A percentile compares a stretch with the other conserved stretches of the same genome.
Conservation (phyloP, 2,797 vertebrate species). For the Nyctibius grandis region DNA sequence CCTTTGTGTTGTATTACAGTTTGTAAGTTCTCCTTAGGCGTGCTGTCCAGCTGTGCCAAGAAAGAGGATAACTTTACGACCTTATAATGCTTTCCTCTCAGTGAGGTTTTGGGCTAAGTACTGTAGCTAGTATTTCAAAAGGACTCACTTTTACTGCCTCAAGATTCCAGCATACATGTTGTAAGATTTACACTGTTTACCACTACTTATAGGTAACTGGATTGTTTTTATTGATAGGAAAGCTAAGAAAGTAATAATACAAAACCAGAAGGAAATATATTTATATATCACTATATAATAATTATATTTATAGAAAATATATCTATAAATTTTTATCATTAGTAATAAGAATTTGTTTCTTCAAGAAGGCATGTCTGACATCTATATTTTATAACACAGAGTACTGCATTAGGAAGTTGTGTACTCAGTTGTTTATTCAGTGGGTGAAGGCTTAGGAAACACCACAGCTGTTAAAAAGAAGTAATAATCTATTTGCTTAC, state of each 20-base stretch:
- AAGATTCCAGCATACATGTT: neutral
- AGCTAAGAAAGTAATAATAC: neutral
- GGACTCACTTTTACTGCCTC: neutral
- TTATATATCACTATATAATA: neutral
- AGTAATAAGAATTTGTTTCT: neutral
- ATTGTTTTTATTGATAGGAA: neutral
- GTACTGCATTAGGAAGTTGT: neutral
- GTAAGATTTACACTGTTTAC: neutral
- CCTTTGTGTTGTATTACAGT: neutral
- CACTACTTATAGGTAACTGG: neutral
- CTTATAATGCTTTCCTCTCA: neutral
- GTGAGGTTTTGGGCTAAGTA: neutral
- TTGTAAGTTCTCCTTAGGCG: neutral
- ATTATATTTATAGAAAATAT: neutral
- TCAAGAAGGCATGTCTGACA: neutral
- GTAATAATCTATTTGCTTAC: neutral
- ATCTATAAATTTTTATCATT: neutral
- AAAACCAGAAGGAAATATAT: neutral
- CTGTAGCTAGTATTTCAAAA: neutral
- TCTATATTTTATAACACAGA: neutral
- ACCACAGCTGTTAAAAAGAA: neutral
- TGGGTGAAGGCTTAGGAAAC: neutral
- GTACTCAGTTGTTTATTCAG: neutral
- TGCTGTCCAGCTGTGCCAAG: neutral
- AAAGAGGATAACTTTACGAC: neutral